Evolutionary conservation across 2,797 vertebrate species (phyloP).

Genomic region (Aldrovandia affinis): DNA sequence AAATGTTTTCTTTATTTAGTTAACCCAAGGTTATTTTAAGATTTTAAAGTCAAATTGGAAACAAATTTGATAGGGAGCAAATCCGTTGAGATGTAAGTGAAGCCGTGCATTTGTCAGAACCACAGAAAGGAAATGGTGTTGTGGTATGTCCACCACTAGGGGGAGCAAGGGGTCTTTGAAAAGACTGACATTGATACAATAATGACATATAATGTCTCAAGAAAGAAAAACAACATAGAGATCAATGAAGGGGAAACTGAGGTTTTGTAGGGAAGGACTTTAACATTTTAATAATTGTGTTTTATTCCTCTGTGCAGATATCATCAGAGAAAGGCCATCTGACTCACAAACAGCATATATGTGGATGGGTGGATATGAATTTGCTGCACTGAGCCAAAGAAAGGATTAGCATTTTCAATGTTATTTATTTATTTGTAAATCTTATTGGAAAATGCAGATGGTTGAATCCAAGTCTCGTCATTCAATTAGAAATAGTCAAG

Average conservation of each 20-base stretch:
- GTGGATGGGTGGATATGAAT: too few species aligned
- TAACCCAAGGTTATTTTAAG: background rate
- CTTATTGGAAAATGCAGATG: too few species aligned
- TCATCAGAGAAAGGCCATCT: background rate
- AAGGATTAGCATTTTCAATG: too few species aligned
- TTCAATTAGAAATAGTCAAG: too few species aligned
- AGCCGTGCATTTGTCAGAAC: background rate
- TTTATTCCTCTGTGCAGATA: background rate
- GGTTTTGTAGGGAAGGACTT: background rate
- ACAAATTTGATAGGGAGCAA: background rate
- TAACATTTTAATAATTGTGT: background rate
- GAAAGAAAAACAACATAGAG: background rate
- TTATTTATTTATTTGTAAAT: too few species aligned
- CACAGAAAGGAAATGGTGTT: background rate
- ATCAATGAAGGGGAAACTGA: background rate
- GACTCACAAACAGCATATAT: too few species aligned
- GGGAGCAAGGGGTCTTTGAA: conserved; percentile 10
- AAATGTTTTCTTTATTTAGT: background rate
- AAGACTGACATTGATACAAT: background rate
- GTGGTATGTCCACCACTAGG: conserved; percentile 6
- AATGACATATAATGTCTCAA: background rate
- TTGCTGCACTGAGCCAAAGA: too few species aligned
- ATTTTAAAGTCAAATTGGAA: background rate
- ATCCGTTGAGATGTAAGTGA: background rate
- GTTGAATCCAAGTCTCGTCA: too few species aligned